phyloP scores from a whole-genome alignment of 2,888 invertebrate genomes.

The Syritta pipiens region DNA sequence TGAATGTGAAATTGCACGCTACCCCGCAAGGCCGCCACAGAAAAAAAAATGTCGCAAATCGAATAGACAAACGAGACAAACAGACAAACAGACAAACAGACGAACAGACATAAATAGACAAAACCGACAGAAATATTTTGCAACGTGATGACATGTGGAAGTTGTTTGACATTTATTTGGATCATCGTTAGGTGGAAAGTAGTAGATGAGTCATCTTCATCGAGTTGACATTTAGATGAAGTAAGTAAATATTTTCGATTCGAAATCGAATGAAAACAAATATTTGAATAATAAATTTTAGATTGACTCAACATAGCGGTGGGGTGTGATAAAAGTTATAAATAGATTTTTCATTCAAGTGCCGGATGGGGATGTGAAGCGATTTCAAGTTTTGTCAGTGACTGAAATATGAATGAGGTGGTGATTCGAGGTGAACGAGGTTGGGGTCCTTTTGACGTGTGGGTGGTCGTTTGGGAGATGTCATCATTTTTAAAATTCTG shows the following conservation, averaged over 20 bases:
- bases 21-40: too few relatives aligned
- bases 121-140: background rate
- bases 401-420: too few relatives aligned
- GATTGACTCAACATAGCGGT: background rate
- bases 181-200: slow-evolving; percentile 14
- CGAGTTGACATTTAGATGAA: background rate
- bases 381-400: too few relatives aligned
- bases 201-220: slow-evolving; percentile 8
- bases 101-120: too few relatives aligned
- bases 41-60: background rate
- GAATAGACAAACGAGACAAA: too few relatives aligned
- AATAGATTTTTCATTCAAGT: background rate
- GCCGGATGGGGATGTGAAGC: background rate
- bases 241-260: background rate
- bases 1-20: too few relatives aligned
- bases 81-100: too few relatives aligned
- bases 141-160: slow-evolving; percentile 32
- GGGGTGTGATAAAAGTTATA: background rate
- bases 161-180: slow-evolving; percentile 11
- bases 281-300: background rate
- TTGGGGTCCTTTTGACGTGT: too few relatives aligned
- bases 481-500: too few relatives aligned
- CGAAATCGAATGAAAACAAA: background rate
- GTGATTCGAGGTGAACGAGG: too few relatives aligned
- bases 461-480: too few relatives aligned